Evolutionary conservation across 2,113 vertebrate species (phyloP).

Genomic region (Rutilus rutilus): DNA sequence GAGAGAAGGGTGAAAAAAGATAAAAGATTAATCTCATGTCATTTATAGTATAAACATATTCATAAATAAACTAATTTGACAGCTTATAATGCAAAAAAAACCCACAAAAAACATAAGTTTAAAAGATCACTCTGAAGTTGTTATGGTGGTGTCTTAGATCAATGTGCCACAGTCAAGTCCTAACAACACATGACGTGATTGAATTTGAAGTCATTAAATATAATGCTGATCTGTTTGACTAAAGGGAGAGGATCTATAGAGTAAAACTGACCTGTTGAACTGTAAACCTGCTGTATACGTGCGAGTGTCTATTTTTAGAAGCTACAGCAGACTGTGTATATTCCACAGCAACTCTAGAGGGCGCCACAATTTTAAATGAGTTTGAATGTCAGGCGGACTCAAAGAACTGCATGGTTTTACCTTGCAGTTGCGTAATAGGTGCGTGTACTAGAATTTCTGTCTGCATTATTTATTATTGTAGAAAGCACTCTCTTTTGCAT

Average conservation of each 20-base stretch:
- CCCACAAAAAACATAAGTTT: neutral
- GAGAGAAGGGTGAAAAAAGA: neutral
- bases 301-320: neutral
- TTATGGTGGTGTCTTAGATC: neutral
- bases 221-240: neutral
- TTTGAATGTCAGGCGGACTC: neutral
- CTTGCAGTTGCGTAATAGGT: slow-evolving; percentile 7
- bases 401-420: neutral
- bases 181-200: neutral
- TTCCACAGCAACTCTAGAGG: slow-evolving; percentile 64
- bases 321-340: neutral
- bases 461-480: slow-evolving; percentile 38
- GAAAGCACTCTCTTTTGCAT: slow-evolving; percentile 13
- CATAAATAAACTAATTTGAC: neutral
- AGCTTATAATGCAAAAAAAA: neutral
- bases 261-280: slow-evolving; percentile 10
- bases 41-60: neutral
- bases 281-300: neutral
- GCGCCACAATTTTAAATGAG: neutral
- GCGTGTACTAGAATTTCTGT: neutral
- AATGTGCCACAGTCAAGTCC: neutral
- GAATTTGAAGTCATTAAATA: neutral
- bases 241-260: neutral
- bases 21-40: neutral
- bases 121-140: neutral